A percentile compares a stretch with the other conserved stretches of the same genome.
Evolutionary conservation across 1,140 invertebrate species (phyloP).

Genomic region (Condylostylus longicornis): DNA sequence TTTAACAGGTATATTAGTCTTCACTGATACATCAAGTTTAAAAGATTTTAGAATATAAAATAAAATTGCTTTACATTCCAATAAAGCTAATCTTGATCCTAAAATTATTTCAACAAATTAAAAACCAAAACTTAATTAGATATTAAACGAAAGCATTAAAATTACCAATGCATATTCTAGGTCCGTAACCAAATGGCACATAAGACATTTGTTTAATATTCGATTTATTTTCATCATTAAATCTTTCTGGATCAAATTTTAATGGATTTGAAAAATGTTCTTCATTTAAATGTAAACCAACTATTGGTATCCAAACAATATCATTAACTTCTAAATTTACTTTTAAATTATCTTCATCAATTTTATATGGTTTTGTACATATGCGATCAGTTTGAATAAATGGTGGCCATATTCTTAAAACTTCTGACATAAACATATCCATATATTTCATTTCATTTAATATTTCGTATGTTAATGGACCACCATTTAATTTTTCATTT

Average conservation of each 20-base stretch:
- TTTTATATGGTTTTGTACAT: constrained; percentile 14
- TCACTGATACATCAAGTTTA: constrained; percentile 20
- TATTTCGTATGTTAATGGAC: constrained; percentile 26
- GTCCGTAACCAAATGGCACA: constrained; percentile 25
- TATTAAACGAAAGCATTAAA: too few species aligned
- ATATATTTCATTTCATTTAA: constrained; percentile 32
- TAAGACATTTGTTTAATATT: constrained; percentile 12
- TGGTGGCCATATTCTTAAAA: constrained; percentile 42
- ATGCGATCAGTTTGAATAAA: constrained; percentile 38
- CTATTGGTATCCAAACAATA: constrained; percentile 22
- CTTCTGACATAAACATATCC: constrained; percentile 37
- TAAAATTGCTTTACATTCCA: constrained; percentile 33
- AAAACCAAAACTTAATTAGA: too few species aligned
- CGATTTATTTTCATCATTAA: constrained; percentile 29
- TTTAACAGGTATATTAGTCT: constrained; percentile 25
- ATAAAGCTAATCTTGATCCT: constrained; percentile 35
- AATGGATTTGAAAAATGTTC: constrained; percentile 35
- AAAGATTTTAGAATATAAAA: constrained; percentile 22
- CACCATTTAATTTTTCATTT: constrained; percentile 11
- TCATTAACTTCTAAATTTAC: too few species aligned
- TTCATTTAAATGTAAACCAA: constrained; percentile 29
- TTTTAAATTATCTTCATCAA: constrained; percentile 8
- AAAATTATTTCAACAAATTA: too few species aligned
- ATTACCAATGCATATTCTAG: constrained; percentile 30
- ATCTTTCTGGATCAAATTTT: constrained; percentile 35